phyloP scores from a whole-genome alignment of 2,113 vertebrate species.

The Fulica atra region DNA sequence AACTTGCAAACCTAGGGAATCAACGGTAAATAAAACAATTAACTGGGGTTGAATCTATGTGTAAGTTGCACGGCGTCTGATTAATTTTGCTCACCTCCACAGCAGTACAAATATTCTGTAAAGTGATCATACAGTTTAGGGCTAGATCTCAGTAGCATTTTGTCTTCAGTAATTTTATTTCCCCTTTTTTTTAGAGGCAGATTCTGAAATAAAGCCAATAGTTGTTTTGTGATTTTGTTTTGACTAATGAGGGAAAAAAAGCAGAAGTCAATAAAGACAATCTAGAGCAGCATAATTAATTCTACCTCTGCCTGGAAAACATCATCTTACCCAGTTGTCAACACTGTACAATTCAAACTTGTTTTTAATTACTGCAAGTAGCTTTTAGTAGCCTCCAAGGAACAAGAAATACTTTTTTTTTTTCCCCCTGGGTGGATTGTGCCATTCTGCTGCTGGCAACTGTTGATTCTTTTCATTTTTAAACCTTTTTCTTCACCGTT shows the following conservation, averaged over 20 bases:
- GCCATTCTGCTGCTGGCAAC: background rate
- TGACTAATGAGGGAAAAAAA: background rate
- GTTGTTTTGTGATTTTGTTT: background rate
- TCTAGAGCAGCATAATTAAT: background rate
- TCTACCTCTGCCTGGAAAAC: background rate
- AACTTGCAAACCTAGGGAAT: background rate
- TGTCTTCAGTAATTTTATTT: background rate
- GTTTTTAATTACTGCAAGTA: background rate
- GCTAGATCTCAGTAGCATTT: background rate
- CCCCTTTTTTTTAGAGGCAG: background rate
- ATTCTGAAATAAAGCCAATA: background rate
- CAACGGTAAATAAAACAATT: background rate
- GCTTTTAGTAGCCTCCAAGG: background rate
- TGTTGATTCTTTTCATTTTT: background rate
- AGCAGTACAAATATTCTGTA: background rate
- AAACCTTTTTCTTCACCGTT: background rate
- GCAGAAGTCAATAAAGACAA: background rate
- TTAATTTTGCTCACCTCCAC: background rate
- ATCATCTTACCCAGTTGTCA: background rate
- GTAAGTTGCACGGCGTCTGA: background rate
- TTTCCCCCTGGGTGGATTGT: background rate
- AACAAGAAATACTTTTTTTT: background rate
- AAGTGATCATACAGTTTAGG: background rate
- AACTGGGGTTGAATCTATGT: background rate
- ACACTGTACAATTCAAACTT: background rate